Evolutionary conservation across 2,113 vertebrate genomes (phyloP).

Genomic region (Ancistrus triradiatus): DNA sequence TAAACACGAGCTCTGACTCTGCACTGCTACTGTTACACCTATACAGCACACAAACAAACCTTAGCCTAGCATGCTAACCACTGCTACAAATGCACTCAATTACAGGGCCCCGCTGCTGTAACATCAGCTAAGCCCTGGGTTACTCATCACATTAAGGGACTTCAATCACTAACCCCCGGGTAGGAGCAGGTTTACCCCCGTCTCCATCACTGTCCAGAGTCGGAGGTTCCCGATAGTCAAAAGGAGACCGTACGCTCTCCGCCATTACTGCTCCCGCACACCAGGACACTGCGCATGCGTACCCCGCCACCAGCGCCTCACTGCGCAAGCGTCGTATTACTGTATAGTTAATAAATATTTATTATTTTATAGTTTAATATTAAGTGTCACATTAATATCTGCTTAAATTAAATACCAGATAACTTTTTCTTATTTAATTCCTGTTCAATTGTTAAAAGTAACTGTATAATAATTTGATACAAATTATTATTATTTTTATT

Average conservation of each 20-base stretch:
- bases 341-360: background rate
- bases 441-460: too few relatives aligned
- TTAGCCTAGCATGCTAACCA: constrained; percentile 26
- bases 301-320: constrained; percentile 1
- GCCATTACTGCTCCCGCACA: constrained; percentile 70
- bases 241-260: constrained; percentile 75
- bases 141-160: background rate
- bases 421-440: too few relatives aligned
- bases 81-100: background rate
- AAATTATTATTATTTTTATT: too few relatives aligned
- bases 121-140: background rate
- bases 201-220: constrained; percentile 78
- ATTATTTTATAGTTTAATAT: background rate
- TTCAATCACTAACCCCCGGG: constrained; percentile 61
- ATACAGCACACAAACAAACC: constrained; percentile 13
- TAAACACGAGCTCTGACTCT: too few relatives aligned
- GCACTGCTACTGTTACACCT: background rate
- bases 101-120: background rate
- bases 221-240: constrained; percentile 76
- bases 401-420: too few relatives aligned
- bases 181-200: constrained; percentile 69
- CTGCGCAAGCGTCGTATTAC: background rate
- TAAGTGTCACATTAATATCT: too few relatives aligned
- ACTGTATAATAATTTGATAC: too few relatives aligned
- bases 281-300: constrained; percentile 62